Conservation (phyloP, 2,888 invertebrate species). For the Amphiduros pacificus region DNA sequence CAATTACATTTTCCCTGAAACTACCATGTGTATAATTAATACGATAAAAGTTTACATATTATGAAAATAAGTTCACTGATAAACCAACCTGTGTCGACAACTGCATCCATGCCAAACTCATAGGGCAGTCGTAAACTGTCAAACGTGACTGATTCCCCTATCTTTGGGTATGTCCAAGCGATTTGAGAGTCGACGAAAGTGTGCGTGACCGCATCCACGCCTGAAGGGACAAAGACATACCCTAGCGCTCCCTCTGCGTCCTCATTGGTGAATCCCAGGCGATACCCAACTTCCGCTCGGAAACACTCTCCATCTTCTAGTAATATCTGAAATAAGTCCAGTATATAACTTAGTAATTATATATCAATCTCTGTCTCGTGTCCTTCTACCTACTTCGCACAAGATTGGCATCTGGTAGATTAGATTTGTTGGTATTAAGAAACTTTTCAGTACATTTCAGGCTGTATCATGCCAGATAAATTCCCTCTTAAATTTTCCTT, state of each 20-base stretch:
- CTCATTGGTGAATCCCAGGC: not conserved
- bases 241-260: not conserved
- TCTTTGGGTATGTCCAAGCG: not conserved
- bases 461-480: no score
- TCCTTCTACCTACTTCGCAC: no score
- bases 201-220: no score
- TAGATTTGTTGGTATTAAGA: no score
- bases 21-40: no score
- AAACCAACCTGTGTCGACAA: constrained; percentile 16
- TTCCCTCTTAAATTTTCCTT: not conserved
- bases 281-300: not conserved
- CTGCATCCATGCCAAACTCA: constrained; percentile 15
- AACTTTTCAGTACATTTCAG: no score
- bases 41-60: no score
- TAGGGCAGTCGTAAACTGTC: constrained; percentile 20
- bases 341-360: not conserved
- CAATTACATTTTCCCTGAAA: no score
- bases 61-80: not conserved
- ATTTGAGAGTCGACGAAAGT: not conserved
- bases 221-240: not conserved
- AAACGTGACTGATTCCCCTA: constrained; percentile 1
- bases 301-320: not conserved
- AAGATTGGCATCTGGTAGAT: no score
- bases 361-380: no score
- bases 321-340: not conserved